Conservation (phyloP, 2,113 vertebrate genomes). For the Donacobius atricapilla region DNA sequence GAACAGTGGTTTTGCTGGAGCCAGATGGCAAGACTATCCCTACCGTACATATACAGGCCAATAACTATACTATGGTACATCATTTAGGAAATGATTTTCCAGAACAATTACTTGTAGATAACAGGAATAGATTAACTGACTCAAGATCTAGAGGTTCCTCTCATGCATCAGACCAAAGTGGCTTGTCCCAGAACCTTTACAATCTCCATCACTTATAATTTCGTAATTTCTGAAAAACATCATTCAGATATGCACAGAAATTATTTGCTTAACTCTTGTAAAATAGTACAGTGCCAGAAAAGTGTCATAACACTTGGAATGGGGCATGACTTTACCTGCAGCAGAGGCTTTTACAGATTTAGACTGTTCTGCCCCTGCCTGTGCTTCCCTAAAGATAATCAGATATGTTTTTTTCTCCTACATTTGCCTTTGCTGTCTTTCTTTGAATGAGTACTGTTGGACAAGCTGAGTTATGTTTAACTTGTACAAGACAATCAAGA, state of each 20-base stretch:
- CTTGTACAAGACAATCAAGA: not conserved
- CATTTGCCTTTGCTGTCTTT: not conserved
- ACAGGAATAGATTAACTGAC: not conserved
- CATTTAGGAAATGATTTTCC: not conserved
- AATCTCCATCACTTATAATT: not conserved
- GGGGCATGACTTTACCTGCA: not conserved
- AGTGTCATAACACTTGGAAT: not conserved
- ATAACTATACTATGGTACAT: not conserved
- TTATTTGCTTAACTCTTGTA: not conserved
- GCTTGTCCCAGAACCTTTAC: not conserved
- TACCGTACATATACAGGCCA: not conserved
- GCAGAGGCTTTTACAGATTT: not conserved
- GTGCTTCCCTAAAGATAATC: not conserved
- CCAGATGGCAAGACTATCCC: not conserved
- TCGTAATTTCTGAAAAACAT: not conserved
- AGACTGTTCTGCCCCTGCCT: rapidly evolving
- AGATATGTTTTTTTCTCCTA: not conserved
- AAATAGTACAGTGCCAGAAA: not conserved
- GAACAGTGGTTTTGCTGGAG: not conserved
- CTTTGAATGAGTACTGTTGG: not conserved
- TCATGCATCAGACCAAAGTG: not conserved
- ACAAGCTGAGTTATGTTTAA: not conserved
- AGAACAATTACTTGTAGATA: not conserved
- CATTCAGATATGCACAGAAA: not conserved
- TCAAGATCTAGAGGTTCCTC: not conserved